These are phyloP conservation scores for Ischnus inquisitorius DNA, from an alignment of 2,888 invertebrate genomes.

Conservation along the genomic window DNA sequence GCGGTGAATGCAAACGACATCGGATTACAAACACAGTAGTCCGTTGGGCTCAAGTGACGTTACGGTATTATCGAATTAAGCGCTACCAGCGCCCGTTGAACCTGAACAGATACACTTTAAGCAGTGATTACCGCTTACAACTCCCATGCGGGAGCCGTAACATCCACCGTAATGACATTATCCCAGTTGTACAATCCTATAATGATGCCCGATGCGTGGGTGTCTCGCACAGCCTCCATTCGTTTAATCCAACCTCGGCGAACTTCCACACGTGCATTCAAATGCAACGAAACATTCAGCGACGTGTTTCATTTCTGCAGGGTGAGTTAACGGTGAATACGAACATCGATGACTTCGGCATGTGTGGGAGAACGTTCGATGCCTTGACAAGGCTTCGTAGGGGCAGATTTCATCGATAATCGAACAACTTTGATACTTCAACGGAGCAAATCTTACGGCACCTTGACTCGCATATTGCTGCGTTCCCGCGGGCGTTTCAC, in stretches of 20 bases:
- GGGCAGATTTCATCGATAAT: slow-evolving; percentile 55
- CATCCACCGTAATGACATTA: slow-evolving; percentile 78
- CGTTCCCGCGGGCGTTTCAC: not conserved
- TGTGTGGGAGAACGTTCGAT: slow-evolving; percentile 27
- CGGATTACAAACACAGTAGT: slow-evolving; percentile 12
- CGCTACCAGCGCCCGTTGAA: slow-evolving; percentile 17
- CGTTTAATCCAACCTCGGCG: slow-evolving; percentile 73
- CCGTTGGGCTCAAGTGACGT: not conserved
- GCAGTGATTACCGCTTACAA: slow-evolving; percentile 56
- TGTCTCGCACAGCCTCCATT: slow-evolving; percentile 66
- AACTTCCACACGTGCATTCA: slow-evolving; percentile 45
- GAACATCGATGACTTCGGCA: slow-evolving; percentile 3
- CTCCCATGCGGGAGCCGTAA: slow-evolving; percentile 63
- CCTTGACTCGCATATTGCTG: slow-evolving; percentile 16
- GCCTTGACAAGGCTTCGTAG: slow-evolving; percentile 50
- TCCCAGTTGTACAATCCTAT: slow-evolving; percentile 74
- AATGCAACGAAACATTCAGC: slow-evolving; percentile 50
- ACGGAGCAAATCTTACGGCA: slow-evolving; percentile 35
- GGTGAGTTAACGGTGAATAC: slow-evolving; percentile 55
- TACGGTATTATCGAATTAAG: slow-evolving; percentile 24
- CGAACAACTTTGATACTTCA: slow-evolving; percentile 29
- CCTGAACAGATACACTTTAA: slow-evolving; percentile 43
- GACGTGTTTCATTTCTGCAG: slow-evolving; percentile 65
- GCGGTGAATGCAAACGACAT: slow-evolving; percentile 21
- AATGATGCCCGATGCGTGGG: slow-evolving; percentile 79